A percentile compares a stretch with the other conserved stretches of the same genome.
Conservation (phyloP, 2,888 invertebrate genomes). For the Tenthredo distinguenda region DNA sequence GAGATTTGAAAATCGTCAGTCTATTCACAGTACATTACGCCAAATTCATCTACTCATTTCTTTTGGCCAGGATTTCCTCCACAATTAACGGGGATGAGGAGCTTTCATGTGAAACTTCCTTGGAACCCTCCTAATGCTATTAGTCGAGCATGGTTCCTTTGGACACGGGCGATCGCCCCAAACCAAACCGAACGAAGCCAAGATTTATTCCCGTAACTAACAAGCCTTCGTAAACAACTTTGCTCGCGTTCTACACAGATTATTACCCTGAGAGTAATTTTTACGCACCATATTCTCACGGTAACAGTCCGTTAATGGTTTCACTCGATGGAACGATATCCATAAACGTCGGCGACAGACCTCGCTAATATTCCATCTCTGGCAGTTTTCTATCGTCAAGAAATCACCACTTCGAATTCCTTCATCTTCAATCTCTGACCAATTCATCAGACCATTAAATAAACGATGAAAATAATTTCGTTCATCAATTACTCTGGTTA, state of each 20-base stretch:
- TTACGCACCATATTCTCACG: slow-evolving; percentile 33
- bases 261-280: slow-evolving; percentile 24
- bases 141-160: slow-evolving; percentile 10
- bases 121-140: slow-evolving; percentile 30
- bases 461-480: neutral
- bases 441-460: neutral
- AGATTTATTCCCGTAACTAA: slow-evolving; percentile 15
- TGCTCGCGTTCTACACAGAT: neutral
- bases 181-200: neutral
- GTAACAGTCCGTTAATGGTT: slow-evolving; percentile 21
- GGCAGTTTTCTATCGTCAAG: neutral
- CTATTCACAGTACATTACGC: neutral
- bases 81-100: neutral
- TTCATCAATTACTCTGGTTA: neutral
- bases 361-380: slow-evolving; percentile 18
- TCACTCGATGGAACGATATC: slow-evolving; percentile 25
- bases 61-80: neutral
- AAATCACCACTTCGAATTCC: neutral
- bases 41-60: neutral
- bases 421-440: neutral
- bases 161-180: neutral
- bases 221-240: slow-evolving; percentile 27
- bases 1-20: neutral
- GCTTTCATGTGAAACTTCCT: neutral
- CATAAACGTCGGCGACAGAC: slow-evolving; percentile 32